Evolutionary conservation across 2,888 invertebrate species (phyloP).

Genomic region (Aleiodes leptofemur): DNA sequence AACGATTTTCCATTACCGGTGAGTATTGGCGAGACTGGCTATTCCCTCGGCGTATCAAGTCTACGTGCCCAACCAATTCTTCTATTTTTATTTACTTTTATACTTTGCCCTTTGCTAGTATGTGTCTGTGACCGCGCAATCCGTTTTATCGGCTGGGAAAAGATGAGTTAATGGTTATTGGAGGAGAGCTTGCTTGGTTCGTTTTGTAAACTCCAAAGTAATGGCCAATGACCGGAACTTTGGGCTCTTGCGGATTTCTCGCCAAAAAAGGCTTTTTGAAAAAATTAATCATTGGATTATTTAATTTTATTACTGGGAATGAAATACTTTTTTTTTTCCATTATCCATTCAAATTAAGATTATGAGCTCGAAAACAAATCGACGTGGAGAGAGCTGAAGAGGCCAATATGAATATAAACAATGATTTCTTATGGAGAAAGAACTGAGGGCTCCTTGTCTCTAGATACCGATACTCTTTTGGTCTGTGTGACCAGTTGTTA

Average conservation of each 20-base stretch:
- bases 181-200: conserved; percentile 5
- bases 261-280: not conserved
- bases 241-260: too few species aligned
- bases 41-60: conserved; percentile 32
- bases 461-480: too few species aligned
- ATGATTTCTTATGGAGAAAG: too few species aligned
- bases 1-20: conserved; percentile 38
- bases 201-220: not conserved
- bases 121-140: conserved; percentile 20
- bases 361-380: too few species aligned
- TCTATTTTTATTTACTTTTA: conserved; percentile 18
- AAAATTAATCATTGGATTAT: not conserved
- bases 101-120: not conserved
- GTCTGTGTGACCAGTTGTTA: too few species aligned
- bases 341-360: too few species aligned
- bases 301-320: too few species aligned
- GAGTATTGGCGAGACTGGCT: conserved; percentile 30
- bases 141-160: conserved; percentile 13
- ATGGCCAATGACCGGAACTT: not conserved
- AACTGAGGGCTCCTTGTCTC: too few species aligned
- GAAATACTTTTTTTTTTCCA: too few species aligned
- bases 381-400: too few species aligned
- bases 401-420: too few species aligned
- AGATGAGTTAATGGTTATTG: conserved; percentile 35
- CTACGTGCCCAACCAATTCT: conserved; percentile 18